Base-by-base conservation (phyloP, 2,888 invertebrate species). In the Agrochola circellaris region DNA sequence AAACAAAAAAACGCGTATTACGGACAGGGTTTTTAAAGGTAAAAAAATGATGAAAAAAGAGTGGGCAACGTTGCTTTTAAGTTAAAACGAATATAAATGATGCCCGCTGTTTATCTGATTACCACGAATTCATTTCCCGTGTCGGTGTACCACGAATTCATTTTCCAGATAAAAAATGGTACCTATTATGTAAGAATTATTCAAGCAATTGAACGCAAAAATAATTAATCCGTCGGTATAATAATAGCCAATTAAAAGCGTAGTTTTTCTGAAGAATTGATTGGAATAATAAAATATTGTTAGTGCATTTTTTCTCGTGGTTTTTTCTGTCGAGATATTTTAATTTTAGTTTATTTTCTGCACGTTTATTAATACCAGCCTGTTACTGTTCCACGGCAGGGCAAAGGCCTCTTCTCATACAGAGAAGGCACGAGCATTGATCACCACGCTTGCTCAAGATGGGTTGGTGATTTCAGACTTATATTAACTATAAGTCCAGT, bases 91-190 rank as follows among this genome's bases (percentile, higher is more conserved):
- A 73, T 77, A 30, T 73, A 78, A 78, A 78, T 30, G 42, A 54
- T 62, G 79, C 20, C 26, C 56, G 30, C n/a, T 66, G 66, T 62
- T 81, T 48, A 79, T 74, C 81, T 48, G 74, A 56, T 73, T 48
- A 34, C 71, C 42, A 51, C 51, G 34, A 54, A 72, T 72, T 79
- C 65, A 79, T 78, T 78, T 79, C 79, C 79, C 58, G 72, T 45
- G 42, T 45, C 42, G 42, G 51, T n/a, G 9, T 72, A 66, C 23
- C 30, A 20, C 20, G 61, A 56, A 42, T 62, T 81, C 30, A 67
- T 81, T 79, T 73, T 48, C 4, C 66, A 56, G 34, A 73, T 81
- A 60, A 45, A 54, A 72, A 60, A 60, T 26, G 34, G n/a, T 23
- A n/a, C n/a, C n/a, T n/a, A 8, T 8, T 34, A 1, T 17, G 62